Conservation (phyloP, 1,140 invertebrate genomes). For the Zelostemma sp. region DNA sequence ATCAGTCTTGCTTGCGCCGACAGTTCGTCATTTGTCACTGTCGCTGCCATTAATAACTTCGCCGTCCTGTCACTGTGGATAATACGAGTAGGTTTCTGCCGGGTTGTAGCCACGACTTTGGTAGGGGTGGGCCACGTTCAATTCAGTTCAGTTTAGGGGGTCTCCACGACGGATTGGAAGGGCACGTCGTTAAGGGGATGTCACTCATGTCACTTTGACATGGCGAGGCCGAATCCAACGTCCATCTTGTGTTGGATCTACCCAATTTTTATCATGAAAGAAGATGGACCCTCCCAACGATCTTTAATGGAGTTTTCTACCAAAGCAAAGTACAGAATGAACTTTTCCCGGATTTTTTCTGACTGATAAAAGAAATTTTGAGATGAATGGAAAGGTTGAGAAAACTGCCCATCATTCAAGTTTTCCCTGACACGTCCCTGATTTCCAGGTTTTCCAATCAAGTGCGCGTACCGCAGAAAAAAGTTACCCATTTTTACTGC, state of each 20-base stretch:
- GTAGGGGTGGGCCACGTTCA: slow-evolving; percentile 67
- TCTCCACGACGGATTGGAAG: slow-evolving; percentile 62
- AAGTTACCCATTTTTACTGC: neutral
- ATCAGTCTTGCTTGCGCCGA: slow-evolving; percentile 72
- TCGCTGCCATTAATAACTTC: slow-evolving; percentile 71
- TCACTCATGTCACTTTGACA: slow-evolving; percentile 65
- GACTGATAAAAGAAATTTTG: too few species aligned
- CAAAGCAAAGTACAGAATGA: too few species aligned
- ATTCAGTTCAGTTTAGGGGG: slow-evolving; percentile 67
- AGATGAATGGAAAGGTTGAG: too few species aligned
- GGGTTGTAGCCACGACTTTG: slow-evolving; percentile 54
- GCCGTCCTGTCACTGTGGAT: slow-evolving; percentile 70
- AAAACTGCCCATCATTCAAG: too few species aligned
- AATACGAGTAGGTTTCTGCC: slow-evolving; percentile 68
- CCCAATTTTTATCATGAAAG: neutral
- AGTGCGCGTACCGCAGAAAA: neutral
- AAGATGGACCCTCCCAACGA: too few species aligned
- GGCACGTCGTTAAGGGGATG: slow-evolving; percentile 54
- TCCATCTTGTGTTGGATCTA: slow-evolving; percentile 53
- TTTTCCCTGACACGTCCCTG: too few species aligned
- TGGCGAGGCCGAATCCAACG: slow-evolving; percentile 57
- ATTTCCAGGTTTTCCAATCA: too few species aligned
- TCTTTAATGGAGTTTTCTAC: too few species aligned
- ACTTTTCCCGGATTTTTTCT: too few species aligned
- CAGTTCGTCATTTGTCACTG: slow-evolving; percentile 72